Evolutionary conservation across 2,888 invertebrate species (phyloP).

Genomic region (Trichogramma dendrolimi): DNA sequence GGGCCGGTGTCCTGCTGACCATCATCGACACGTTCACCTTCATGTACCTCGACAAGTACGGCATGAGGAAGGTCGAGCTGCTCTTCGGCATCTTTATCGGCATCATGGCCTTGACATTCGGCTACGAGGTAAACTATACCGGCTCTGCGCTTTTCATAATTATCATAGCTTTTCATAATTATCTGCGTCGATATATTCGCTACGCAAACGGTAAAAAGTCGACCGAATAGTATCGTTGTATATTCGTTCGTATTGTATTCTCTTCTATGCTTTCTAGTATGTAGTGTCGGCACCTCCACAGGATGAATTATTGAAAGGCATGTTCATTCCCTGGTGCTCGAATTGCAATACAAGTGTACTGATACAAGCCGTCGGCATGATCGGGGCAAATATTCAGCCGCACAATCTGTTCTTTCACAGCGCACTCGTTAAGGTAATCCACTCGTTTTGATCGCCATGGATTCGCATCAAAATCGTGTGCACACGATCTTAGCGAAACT

Average conservation of each 20-base stretch:
- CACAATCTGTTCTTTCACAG: constrained; percentile 88
- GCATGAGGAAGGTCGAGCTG: constrained; percentile 76
- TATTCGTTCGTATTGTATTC: neutral
- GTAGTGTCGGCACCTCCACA: constrained; percentile 68
- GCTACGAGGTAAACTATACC: constrained; percentile 63
- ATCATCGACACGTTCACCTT: constrained; percentile 86
- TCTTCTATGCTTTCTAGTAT: constrained; percentile 56
- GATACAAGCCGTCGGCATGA: constrained; percentile 73
- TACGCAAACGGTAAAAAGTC: too few relatives aligned
- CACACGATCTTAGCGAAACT: neutral
- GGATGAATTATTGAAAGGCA: constrained; percentile 66
- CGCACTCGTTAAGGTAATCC: constrained; percentile 74
- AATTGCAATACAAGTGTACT: constrained; percentile 67
- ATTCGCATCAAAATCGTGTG: neutral
- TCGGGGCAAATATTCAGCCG: constrained; percentile 88
- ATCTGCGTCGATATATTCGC: too few relatives aligned
- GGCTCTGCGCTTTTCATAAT: neutral
- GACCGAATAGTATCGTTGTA: neutral
- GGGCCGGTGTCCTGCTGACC: constrained; percentile 79
- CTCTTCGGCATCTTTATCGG: constrained; percentile 77
- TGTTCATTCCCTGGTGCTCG: constrained; percentile 75
- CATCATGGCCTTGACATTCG: constrained; percentile 81
- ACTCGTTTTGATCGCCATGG: neutral
- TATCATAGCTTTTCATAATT: neutral
- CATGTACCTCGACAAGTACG: constrained; percentile 80